A percentile compares a stretch with the other conserved stretches of the same genome.
Conservation (phyloP, 2,797 vertebrate genomes). For the Tarsius wallacei region DNA sequence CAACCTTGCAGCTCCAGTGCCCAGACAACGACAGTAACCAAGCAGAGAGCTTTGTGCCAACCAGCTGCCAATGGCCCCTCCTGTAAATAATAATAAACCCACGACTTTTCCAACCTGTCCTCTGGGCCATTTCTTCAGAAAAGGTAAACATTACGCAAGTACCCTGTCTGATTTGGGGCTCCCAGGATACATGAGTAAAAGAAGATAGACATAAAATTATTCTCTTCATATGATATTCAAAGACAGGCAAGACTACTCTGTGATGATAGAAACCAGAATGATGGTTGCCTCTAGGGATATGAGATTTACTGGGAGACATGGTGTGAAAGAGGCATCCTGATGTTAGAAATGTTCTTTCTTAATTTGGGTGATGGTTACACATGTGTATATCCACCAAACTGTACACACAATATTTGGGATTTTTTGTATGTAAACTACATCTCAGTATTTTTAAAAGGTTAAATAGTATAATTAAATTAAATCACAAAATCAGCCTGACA, state of each 20-base stretch:
- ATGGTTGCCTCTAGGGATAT: not conserved
- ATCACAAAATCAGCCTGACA: constrained; percentile 59
- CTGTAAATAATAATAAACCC: too few relatives aligned
- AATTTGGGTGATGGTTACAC: not conserved
- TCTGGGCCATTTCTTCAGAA: too few relatives aligned
- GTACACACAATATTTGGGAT: constrained; percentile 2
- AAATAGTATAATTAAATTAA: not conserved
- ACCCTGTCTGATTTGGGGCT: too few relatives aligned
- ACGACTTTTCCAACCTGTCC: too few relatives aligned
- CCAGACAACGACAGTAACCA: too few relatives aligned
- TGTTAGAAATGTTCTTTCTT: not conserved
- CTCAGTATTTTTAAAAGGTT: constrained; percentile 49
- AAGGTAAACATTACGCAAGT: too few relatives aligned
- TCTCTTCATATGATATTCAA: constrained; percentile 14
- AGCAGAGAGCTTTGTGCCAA: too few relatives aligned
- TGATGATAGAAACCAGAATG: not conserved
- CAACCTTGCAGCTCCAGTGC: too few relatives aligned
- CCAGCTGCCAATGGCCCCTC: too few relatives aligned
- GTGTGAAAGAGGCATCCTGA: not conserved
- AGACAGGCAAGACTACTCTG: not conserved
- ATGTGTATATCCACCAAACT: not conserved
- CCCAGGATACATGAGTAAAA: not conserved
- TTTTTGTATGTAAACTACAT: constrained; percentile 37
- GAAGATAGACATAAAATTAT: not conserved
- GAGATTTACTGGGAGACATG: not conserved